Evolutionary conservation across 2,113 vertebrate genomes (phyloP).

Genomic region (Tetrao urogallus): DNA sequence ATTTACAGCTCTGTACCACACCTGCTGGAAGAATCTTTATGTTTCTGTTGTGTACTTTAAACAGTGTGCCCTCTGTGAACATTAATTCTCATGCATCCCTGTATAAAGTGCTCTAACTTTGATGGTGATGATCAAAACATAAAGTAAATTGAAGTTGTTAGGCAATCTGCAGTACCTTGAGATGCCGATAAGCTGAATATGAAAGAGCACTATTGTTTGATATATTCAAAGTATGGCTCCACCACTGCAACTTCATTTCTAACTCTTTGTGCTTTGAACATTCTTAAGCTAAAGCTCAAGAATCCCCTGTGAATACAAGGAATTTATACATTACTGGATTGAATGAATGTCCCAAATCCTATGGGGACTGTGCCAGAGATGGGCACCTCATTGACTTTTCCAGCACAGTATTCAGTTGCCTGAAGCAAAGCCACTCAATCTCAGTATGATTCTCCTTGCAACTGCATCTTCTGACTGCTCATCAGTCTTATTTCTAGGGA

Average conservation of each 20-base stretch:
- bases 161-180: neutral
- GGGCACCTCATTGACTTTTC: neutral
- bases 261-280: neutral
- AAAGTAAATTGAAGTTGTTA: neutral
- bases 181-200: neutral
- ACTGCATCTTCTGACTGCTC: constrained; percentile 18
- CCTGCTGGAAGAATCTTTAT: neutral
- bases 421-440: neutral
- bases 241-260: neutral
- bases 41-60: neutral
- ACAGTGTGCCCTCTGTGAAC: neutral
- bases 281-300: neutral
- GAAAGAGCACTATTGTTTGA: neutral
- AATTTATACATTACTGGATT: neutral
- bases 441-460: neutral
- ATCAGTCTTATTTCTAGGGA: constrained; percentile 31
- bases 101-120: neutral
- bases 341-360: neutral
- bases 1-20: neutral
- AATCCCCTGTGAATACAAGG: neutral
- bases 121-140: neutral
- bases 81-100: neutral
- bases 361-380: neutral
- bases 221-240: neutral
- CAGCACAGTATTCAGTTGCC: neutral